phyloP scores from a whole-genome alignment of 2,888 invertebrate genomes.

The Conus canariensis region DNA sequence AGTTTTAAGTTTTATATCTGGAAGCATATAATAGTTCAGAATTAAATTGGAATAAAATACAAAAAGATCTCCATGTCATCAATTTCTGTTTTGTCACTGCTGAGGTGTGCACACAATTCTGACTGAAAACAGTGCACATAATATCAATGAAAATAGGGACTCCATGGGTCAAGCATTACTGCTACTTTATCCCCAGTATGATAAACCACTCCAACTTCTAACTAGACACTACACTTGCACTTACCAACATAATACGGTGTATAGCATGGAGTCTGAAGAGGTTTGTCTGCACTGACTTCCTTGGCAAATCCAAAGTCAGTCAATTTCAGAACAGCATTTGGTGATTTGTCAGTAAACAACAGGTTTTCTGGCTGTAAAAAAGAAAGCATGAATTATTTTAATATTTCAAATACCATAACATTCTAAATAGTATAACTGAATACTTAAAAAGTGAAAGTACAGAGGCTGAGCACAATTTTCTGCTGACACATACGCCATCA shows the following conservation, averaged over 20 bases:
- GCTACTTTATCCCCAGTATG: background rate
- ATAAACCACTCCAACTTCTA: background rate
- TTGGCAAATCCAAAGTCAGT: constrained; percentile 99
- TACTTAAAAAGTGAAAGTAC: too few relatives aligned
- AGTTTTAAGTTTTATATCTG: too few relatives aligned
- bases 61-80: too few relatives aligned
- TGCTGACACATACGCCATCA: too few relatives aligned
- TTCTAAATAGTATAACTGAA: background rate
- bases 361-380: constrained; percentile 88
- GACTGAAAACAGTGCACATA: too few relatives aligned
- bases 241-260: constrained; percentile 98
- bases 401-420: background rate
- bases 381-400: constrained; percentile 5
- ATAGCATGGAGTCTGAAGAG: constrained; percentile 98
- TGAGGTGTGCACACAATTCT: too few relatives aligned
- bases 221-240: constrained; percentile 67
- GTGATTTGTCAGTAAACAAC: constrained; percentile 86
- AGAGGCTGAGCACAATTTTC: too few relatives aligned
- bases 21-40: too few relatives aligned
- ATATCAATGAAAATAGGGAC: too few relatives aligned
- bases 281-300: constrained; percentile 91
- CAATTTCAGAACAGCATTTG: constrained; percentile 92
- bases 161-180: too few relatives aligned
- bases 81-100: too few relatives aligned
- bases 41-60: too few relatives aligned